Base-by-base conservation (phyloP, 2,797 vertebrate genomes). In the Acrossocheilus wenchowensis region DNA sequence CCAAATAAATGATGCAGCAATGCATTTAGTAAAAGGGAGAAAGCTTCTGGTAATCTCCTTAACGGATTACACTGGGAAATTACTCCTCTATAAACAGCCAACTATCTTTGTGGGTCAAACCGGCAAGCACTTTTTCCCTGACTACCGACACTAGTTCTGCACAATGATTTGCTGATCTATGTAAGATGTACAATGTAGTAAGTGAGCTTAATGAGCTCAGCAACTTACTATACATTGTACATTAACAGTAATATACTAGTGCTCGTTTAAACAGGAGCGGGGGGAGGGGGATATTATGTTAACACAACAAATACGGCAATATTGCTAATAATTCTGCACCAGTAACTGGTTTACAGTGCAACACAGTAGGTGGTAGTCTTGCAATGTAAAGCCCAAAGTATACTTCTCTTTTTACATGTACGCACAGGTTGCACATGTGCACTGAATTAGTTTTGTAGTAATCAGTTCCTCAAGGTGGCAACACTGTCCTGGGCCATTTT, bases 21-120 rank as follows among this genome's bases (percentile, higher is more conserved):
- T 43, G 19, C 92, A 91, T 92, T 93, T 92, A 91, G 89, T 88
- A 90, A 83, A 88, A 90, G 92, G 90, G 93, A 92, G 93, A 95
- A 94, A 94, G 92, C 93, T 92, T 90, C 85, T 77, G 73, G 83
- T 94, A 95, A 96, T 94, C 94, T 92, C 39, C 90, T 96, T 94
- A 96, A 92, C 89, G 91, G 95, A 95, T 96, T 94, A 95, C 88
- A 85, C 90, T 90, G 89, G 86, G 89, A 88, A 88, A 89, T 92
- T 91, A 93, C 91, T 89, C 90, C 71, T 87, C 92, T 92, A 93
- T 92, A 94, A 92, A 91, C 91, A 92, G 89, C 93, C 75, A 85
- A 86, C 85, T 68, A 74, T 52, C 64, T 82, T 75, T 85, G n/a
- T 75, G 73, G 45, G 69, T 68, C 79, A 77, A 39, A 86, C 48